Percentiles rank a stretch among this genome's conserved stretches.
phyloP scores from a whole-genome alignment of 2,113 vertebrate genomes.

The Himantopus leucocephalus region DNA sequence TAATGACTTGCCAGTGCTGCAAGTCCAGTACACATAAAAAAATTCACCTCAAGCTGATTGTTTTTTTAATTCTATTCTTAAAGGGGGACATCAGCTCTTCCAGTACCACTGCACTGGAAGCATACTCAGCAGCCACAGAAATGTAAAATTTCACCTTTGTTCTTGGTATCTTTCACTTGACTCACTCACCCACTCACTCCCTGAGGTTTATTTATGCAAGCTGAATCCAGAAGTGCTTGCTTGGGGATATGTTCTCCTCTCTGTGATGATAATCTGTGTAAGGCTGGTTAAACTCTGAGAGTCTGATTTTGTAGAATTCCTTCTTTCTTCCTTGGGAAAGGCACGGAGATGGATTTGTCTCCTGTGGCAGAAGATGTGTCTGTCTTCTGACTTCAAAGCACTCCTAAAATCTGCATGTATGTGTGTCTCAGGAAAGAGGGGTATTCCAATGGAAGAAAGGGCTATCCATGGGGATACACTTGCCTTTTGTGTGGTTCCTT shows the following conservation, averaged over 20 bases:
- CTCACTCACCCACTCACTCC: not conserved
- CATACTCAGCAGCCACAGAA: not conserved
- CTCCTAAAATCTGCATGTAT: not conserved
- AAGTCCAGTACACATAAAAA: not conserved
- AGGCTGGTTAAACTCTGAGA: not conserved
- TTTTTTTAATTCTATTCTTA: not conserved
- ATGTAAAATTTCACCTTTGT: not conserved
- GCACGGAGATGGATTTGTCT: not conserved
- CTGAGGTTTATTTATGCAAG: conserved; percentile 19
- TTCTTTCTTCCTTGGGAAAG: not conserved
- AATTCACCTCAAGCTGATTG: not conserved
- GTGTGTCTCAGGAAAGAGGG: not conserved
- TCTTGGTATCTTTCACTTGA: conserved; percentile 13
- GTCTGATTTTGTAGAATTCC: not conserved
- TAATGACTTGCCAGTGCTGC: not conserved
- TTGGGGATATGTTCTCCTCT: not conserved
- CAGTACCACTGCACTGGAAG: not conserved
- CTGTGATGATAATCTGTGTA: not conserved
- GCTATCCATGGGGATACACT: not conserved
- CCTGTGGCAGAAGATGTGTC: not conserved
- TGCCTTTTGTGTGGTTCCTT: not conserved
- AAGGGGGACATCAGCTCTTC: not conserved
- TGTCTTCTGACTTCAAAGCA: not conserved
- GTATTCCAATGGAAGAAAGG: not conserved
- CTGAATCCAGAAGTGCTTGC: not conserved